Conservation (phyloP, 2,113 vertebrate species). For the Triplophysa dalaica region DNA sequence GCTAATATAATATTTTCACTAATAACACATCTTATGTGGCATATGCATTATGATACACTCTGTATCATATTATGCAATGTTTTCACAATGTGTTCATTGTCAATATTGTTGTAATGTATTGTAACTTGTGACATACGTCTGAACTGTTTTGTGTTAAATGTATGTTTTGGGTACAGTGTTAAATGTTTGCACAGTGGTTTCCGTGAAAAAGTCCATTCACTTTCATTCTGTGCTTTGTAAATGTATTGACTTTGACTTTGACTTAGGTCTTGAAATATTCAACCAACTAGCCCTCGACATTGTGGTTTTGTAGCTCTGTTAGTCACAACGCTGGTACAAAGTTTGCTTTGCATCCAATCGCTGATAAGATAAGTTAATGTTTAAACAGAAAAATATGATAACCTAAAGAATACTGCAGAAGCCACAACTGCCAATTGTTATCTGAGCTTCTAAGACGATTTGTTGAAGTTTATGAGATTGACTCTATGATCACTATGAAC, state of each 20-base stretch:
- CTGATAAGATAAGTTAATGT: conserved; percentile 62
- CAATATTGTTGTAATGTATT: conserved; percentile 13
- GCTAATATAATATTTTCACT: too few relatives aligned
- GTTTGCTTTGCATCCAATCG: conserved; percentile 51
- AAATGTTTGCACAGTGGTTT: conserved; percentile 34
- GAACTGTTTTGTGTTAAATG: conserved; percentile 12
- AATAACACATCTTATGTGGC: background rate
- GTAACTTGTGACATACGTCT: conserved; percentile 9
- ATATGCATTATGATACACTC: background rate
- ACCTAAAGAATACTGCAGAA: conserved; percentile 26
- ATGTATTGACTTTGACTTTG: conserved; percentile 32
- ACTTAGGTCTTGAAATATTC: conserved; percentile 34
- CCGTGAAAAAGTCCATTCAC: conserved; percentile 6
- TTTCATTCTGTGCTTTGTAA: background rate
- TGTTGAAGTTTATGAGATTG: conserved; percentile 41
- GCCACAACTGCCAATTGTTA: conserved; percentile 34
- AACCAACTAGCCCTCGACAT: background rate
- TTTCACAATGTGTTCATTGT: conserved; percentile 6
- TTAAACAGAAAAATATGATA: conserved; percentile 51
- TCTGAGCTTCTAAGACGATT: conserved; percentile 22
- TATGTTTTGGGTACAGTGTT: background rate
- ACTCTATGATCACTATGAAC: too few relatives aligned
- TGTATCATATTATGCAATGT: background rate
- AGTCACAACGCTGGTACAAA: conserved; percentile 50
- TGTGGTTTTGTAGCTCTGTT: background rate